Evolutionary conservation across 2,888 invertebrate species (phyloP).

Genomic region (Cosmorhoe ocellata): DNA sequence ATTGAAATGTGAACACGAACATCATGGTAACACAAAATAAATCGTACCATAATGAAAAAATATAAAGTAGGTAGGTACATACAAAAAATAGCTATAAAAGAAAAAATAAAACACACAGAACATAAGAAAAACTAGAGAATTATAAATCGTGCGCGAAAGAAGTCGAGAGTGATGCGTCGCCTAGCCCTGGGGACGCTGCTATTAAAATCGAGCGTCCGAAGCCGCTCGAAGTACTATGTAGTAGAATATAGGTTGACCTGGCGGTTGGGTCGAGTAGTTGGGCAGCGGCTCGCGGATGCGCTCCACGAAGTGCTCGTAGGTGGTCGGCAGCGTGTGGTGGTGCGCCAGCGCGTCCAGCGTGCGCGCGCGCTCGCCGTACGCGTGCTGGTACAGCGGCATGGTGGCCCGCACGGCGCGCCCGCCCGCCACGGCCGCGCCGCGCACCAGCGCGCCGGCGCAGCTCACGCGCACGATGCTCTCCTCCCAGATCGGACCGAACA

Average conservation of each 20-base stretch:
- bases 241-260: conserved; percentile 3
- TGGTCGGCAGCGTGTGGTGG: conserved; percentile 92
- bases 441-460: conserved; percentile 90
- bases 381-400: conserved; percentile 95
- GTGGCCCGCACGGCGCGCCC: conserved; percentile 95
- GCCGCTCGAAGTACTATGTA: too few species aligned
- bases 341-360: conserved; percentile 92
- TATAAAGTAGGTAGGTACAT: too few species aligned
- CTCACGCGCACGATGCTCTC: conserved; percentile 86
- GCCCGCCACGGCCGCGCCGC: conserved; percentile 94
- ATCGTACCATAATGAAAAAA: too few species aligned
- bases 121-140: too few species aligned
- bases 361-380: conserved; percentile 95
- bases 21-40: too few species aligned
- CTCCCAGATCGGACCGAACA: conserved; percentile 97
- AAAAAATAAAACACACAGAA: too few species aligned
- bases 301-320: conserved; percentile 91
- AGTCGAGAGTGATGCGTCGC: too few species aligned
- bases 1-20: too few species aligned
- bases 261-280: conserved; percentile 10
- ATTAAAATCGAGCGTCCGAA: too few species aligned
- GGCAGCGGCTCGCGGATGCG: conserved; percentile 64
- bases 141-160: too few species aligned
- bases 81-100: too few species aligned
- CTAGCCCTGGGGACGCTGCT: too few species aligned